Evolutionary conservation across 2,797 vertebrate genomes (phyloP), one percentile per base, ranked within the genome.

Genomic region (Sardinella longiceps): DNA sequence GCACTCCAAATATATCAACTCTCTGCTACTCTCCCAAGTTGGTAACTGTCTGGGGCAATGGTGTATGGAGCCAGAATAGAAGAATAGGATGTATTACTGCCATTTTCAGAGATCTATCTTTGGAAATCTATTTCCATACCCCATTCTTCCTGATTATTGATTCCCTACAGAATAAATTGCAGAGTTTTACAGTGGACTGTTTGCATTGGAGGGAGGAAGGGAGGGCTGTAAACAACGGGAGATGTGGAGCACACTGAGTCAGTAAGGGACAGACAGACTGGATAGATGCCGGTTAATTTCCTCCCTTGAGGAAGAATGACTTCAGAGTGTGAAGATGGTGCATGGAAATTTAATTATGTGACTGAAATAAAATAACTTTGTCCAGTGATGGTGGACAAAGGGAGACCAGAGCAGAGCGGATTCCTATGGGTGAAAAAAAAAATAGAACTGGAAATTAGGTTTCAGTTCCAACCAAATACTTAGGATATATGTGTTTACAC

Each of bases 101-200:
- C 70, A 77, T 39, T 39, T 77, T 39, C 70, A 43, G 70, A 5
- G 70, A 39, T 77, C 70, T 77, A 39, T 77, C 70, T 77, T 70
- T 70, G 30, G 63, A 11, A 70, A 70, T 70, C 63, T 77, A 43
- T 77, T 77, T 77, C 18, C 33, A 43, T 77, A 77, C 33, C 37
- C 70, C 70, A 77, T 77, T 77, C 33, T 39, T 77, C 70, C 70
- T 77, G 70, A 20, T 18, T 77, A 77, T 77, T 77, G 70, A 77
- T 77, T 77, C 70, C 70, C 33, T 20, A 77, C 70, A 43, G 70
- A n/a, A 77, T 77, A 77, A 77, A 77, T 77, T 10, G 56, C 23
- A 25, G n/a, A 25, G 56, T 25, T 60, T 60, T 60, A 2, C 23
- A 60, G n/a, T 10, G 56, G 1, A n/a, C n/a, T 25, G n/a, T 60